phyloP scores from a whole-genome alignment of 2,797 vertebrate genomes.

The Galagoides demidoff region DNA sequence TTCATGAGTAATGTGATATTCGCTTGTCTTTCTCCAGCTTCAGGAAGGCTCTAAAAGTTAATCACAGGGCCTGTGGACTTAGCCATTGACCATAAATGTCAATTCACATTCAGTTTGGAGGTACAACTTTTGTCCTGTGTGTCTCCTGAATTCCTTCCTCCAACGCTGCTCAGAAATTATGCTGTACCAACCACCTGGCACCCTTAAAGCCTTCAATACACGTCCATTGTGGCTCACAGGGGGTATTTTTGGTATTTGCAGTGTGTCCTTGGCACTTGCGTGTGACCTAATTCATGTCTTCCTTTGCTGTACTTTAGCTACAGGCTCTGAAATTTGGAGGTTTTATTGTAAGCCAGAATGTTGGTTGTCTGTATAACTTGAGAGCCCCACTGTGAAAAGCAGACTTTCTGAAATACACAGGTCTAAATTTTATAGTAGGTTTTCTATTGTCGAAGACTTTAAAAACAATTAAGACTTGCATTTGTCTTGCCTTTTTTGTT shows the following conservation, averaged over 20 bases:
- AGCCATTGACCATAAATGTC: not conserved
- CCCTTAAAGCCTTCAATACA: not conserved
- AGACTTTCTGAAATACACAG: not conserved
- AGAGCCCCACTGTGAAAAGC: not conserved
- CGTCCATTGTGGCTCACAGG: not conserved
- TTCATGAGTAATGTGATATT: not conserved
- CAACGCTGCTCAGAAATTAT: not conserved
- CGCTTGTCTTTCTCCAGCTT: not conserved
- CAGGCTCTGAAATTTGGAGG: not conserved
- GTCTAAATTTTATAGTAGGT: not conserved
- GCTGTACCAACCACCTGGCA: rapidly evolving
- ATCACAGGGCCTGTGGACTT: not conserved
- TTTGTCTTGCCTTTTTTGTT: not conserved
- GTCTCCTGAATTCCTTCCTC: not conserved
- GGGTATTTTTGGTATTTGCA: not conserved
- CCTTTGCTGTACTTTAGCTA: not conserved
- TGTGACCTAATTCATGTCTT: not conserved
- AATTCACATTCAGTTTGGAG: not conserved
- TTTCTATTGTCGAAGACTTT: not conserved
- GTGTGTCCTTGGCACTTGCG: rapidly evolving
- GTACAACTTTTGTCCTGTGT: not conserved
- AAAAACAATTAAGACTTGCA: not conserved
- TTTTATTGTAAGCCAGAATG: constrained; percentile 22
- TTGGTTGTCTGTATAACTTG: not conserved
- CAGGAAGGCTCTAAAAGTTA: not conserved